Percentiles rank a stretch among this genome's conserved stretches.
Evolutionary conservation across 2,113 vertebrate species (phyloP).

Genomic region (Emydocephalus ijimae): DNA sequence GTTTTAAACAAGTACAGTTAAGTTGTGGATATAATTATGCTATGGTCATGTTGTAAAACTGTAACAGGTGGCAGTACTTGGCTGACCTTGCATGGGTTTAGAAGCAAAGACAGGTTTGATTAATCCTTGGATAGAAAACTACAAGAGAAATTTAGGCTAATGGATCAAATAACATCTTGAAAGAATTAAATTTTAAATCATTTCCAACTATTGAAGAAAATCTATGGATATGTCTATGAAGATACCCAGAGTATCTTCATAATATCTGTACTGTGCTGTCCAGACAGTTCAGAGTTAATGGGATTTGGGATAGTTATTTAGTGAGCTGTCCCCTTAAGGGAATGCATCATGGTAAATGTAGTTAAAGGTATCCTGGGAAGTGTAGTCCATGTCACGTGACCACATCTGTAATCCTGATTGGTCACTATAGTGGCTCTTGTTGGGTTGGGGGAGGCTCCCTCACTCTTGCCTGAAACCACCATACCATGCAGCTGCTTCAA

Average conservation of each 20-base stretch:
- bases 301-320: no score
- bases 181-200: background rate
- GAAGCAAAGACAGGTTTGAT: background rate
- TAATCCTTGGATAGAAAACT: background rate
- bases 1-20: background rate
- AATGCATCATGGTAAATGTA: no score
- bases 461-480: no score
- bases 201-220: background rate
- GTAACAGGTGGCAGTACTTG: background rate
- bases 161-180: background rate
- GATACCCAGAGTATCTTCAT: background rate
- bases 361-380: no score
- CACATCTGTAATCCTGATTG: no score
- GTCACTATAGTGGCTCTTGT: no score
- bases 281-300: no score
- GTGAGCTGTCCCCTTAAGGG: no score
- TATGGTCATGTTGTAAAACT: background rate
- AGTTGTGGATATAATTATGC: background rate
- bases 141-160: background rate
- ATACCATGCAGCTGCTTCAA: no score
- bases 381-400: no score
- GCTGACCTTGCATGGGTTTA: background rate
- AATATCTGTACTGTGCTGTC: background rate
- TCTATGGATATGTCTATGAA: background rate
- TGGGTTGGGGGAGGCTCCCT: no score